phyloP scores from a whole-genome alignment of 2,888 invertebrate genomes.

The Zelleria hepariella region DNA sequence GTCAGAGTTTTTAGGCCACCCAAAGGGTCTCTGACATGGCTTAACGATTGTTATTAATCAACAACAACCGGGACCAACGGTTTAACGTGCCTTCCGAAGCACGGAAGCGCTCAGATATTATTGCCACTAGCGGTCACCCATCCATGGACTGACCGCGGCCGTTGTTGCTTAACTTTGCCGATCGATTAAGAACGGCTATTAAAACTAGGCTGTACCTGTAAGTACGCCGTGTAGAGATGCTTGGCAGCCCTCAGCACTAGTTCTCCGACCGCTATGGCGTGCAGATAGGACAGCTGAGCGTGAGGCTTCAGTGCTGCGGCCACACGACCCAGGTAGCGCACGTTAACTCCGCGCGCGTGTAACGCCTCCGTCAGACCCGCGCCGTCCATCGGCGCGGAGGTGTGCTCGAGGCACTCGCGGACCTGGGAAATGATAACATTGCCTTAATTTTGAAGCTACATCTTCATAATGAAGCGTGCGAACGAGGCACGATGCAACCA shows the following conservation, averaged over 20 bases:
- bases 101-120: no score
- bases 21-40: no score
- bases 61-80: no score
- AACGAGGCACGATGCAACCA: no score
- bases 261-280: slow-evolving; percentile 93
- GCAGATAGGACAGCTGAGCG: slow-evolving; percentile 86
- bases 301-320: slow-evolving; percentile 83
- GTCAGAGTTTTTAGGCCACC: no score
- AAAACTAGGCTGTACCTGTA: slow-evolving; percentile 80
- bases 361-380: slow-evolving; percentile 91
- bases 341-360: slow-evolving; percentile 96
- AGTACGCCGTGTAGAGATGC: slow-evolving; percentile 91
- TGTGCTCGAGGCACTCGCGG: slow-evolving; percentile 91
- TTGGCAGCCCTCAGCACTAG: slow-evolving; percentile 91
- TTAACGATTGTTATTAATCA: no score
- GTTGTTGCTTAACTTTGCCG: no score
- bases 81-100: no score
- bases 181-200: background rate
- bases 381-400: slow-evolving; percentile 96
- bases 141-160: no score
- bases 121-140: no score
- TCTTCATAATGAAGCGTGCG: no score
- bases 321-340: slow-evolving; percentile 96
- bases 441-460: no score
- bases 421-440: slow-evolving; percentile 79